phyloP scores from a whole-genome alignment of 2,797 vertebrate species.

The Scyliorhinus canicula region DNA sequence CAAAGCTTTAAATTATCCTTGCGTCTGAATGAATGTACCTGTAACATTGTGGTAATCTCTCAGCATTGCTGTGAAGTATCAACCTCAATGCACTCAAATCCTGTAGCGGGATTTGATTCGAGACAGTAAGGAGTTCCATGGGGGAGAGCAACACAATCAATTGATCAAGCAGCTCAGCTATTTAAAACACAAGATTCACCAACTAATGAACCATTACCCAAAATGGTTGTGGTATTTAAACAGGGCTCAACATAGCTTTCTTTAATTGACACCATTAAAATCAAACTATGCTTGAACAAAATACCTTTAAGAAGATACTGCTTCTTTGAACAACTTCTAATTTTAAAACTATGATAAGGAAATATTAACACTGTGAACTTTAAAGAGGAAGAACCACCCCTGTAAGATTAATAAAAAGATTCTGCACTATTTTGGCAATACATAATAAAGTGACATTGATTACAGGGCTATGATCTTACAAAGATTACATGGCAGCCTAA shows the following conservation, averaged over 20 bases:
- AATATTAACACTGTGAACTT: background rate
- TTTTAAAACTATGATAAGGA: background rate
- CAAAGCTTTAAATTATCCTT: background rate
- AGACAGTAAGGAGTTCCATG: background rate
- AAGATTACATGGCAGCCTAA: background rate
- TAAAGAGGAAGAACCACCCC: background rate
- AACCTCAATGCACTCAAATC: background rate
- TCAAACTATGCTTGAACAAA: background rate
- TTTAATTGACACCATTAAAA: background rate
- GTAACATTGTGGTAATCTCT: background rate
- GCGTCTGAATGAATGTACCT: background rate
- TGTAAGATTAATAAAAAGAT: background rate
- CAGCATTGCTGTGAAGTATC: background rate
- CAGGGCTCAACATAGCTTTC: background rate
- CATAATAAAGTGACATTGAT: background rate
- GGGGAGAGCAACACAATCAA: background rate
- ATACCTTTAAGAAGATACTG: background rate
- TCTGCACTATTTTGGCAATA: background rate
- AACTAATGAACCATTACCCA: background rate
- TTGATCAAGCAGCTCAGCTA: background rate
- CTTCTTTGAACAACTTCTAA: background rate
- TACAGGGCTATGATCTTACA: background rate
- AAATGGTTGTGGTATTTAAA: background rate
- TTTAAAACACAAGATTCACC: background rate
- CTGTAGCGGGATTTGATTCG: background rate